These are phyloP conservation scores for Ooceraea biroi DNA, from an alignment of 1,140 invertebrate species.

Conservation along the genomic window DNA sequence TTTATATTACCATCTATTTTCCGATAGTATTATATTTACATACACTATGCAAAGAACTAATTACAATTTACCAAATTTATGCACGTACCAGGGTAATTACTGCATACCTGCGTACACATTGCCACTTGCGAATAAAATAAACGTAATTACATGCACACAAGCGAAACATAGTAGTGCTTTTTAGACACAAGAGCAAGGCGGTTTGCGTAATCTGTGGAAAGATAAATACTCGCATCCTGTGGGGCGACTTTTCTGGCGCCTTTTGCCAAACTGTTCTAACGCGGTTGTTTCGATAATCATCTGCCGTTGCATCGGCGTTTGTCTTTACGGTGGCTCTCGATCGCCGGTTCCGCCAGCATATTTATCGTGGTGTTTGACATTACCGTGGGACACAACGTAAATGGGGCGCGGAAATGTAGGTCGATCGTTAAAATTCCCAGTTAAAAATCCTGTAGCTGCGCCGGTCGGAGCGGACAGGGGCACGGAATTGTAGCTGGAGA, in stretches of 20 bases:
- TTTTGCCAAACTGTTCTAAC: slow-evolving; percentile 28
- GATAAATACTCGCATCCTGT: slow-evolving; percentile 25
- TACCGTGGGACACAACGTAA: slow-evolving; percentile 75
- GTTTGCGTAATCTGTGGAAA: neutral
- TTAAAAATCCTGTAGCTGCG: slow-evolving; percentile 79
- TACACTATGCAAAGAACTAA: too few species aligned
- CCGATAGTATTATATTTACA: too few species aligned
- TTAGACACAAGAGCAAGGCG: slow-evolving; percentile 1
- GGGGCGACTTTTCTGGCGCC: slow-evolving; percentile 10
- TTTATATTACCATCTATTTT: too few species aligned
- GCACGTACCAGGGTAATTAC: too few species aligned
- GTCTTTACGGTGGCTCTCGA: slow-evolving; percentile 14
- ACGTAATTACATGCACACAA: neutral
- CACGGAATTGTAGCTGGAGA: slow-evolving; percentile 42
- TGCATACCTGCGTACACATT: neutral
- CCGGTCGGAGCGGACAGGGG: slow-evolving; percentile 44
- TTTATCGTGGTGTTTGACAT: slow-evolving; percentile 77
- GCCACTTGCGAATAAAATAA: neutral
- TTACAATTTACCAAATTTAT: too few species aligned
- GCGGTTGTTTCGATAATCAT: slow-evolving; percentile 27
- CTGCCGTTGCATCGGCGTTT: slow-evolving; percentile 20
- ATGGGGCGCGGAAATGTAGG: slow-evolving; percentile 79
- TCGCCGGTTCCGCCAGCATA: slow-evolving; percentile 48
- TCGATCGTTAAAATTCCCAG: slow-evolving; percentile 84
- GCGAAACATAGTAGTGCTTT: neutral